Percentiles rank a stretch among this genome's conserved stretches.
phyloP scores from a whole-genome alignment of 53 echinoderm and acorn worm genomes.

The Stichopus horrens region DNA sequence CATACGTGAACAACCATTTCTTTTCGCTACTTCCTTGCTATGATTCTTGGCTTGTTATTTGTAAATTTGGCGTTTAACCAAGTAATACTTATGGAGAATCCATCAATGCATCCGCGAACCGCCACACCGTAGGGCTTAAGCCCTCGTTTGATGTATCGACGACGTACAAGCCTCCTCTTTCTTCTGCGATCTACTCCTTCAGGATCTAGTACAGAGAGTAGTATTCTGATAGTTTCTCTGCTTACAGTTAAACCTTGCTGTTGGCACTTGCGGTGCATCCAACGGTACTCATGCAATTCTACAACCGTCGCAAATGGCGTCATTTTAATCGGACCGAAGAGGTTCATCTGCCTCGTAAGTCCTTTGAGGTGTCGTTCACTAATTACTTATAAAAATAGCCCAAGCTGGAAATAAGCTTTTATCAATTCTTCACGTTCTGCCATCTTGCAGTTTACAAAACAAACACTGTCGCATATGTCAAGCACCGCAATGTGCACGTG shows the following conservation, averaged over 20 bases:
- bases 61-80: slow-evolving; percentile 48
- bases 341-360: background rate
- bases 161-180: slow-evolving; percentile 46
- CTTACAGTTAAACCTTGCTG: background rate
- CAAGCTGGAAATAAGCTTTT: background rate
- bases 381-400: background rate
- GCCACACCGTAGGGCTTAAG: too few relatives aligned
- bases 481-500: too few relatives aligned
- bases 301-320: background rate
- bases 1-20: background rate
- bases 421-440: background rate
- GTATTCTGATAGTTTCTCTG: background rate
- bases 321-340: background rate
- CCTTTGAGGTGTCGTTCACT: slow-evolving; percentile 1
- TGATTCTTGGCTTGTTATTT: slow-evolving; percentile 43
- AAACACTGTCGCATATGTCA: too few relatives aligned
- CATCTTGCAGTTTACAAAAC: too few relatives aligned
- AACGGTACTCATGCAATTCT: slow-evolving; percentile 13
- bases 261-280: background rate
- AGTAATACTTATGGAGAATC: slow-evolving; percentile 49
- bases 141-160: slow-evolving; percentile 49
- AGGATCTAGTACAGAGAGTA: slow-evolving; percentile 32
- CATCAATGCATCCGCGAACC: slow-evolving; percentile 44
- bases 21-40: slow-evolving; percentile 26
- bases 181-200: slow-evolving; percentile 49